phyloP scores from a whole-genome alignment of 1,140 invertebrate species.

The Helicorthomorpha holstii region DNA sequence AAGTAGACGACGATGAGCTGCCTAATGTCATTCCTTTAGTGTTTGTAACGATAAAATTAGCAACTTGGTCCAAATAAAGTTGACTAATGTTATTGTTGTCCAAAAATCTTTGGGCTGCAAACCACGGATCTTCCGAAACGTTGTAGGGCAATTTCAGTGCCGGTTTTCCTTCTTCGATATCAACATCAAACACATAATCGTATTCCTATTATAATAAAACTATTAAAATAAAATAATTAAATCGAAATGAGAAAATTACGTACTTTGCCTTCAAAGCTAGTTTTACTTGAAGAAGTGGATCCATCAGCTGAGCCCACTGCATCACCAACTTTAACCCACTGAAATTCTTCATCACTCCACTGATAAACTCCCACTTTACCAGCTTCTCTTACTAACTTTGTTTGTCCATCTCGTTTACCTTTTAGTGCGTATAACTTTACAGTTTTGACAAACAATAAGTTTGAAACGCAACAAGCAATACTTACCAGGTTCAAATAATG shows the following conservation, averaged over 20 bases:
- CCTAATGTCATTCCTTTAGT: conserved; percentile 28
- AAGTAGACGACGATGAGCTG: conserved; percentile 8
- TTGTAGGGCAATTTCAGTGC: conserved; percentile 86
- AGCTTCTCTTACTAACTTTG: conserved; percentile 60
- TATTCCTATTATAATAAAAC: too few relatives aligned
- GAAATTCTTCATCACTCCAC: conserved; percentile 50
- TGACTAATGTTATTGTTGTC: conserved; percentile 61
- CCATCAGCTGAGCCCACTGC: conserved; percentile 52
- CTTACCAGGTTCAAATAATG: conserved; percentile 54
- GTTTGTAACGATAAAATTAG: conserved; percentile 88
- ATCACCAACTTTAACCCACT: conserved; percentile 78
- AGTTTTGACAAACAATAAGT: neutral
- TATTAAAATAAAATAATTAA: neutral
- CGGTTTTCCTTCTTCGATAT: conserved; percentile 73
- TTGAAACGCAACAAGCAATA: conserved; percentile 15
- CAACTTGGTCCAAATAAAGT: conserved; percentile 79
- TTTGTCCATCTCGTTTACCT: conserved; percentile 52
- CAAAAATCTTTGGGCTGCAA: conserved; percentile 44
- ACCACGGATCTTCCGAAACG: conserved; percentile 43
- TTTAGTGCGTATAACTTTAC: neutral
- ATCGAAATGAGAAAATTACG: neutral
- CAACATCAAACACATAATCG: conserved; percentile 88
- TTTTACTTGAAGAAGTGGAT: conserved; percentile 46
- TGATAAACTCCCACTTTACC: conserved; percentile 39
- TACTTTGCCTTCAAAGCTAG: conserved; percentile 51